Percentiles rank a stretch among this genome's conserved stretches.
These are phyloP conservation scores for Papilio elwesi DNA, from an alignment of 2,888 invertebrate genomes.

Conservation along the genomic window DNA sequence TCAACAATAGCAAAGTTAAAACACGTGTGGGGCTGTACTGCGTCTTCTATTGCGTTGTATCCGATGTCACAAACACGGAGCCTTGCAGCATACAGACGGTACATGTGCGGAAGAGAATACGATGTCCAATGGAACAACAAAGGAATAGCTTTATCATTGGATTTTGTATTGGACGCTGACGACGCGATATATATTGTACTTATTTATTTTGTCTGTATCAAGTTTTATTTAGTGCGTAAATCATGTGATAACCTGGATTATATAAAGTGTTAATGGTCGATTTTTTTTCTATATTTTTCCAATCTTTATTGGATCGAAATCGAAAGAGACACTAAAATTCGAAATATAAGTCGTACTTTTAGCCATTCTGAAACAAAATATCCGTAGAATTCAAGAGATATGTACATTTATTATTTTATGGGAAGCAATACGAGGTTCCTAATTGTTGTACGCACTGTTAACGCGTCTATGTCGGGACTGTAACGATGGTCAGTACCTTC, in stretches of 20 bases:
- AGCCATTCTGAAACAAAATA: too few relatives aligned
- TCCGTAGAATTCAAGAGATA: too few relatives aligned
- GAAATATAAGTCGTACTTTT: too few relatives aligned
- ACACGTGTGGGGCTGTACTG: constrained; percentile 9
- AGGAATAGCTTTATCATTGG: constrained; percentile 35
- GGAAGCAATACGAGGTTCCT: neutral
- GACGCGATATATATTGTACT: constrained; percentile 11
- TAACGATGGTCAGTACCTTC: constrained; percentile 10
- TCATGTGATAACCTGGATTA: too few relatives aligned
- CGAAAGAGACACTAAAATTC: too few relatives aligned
- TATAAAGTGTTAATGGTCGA: too few relatives aligned
- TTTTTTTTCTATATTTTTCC: too few relatives aligned
- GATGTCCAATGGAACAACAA: constrained; percentile 29
- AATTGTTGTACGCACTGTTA: neutral
- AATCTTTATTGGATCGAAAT: too few relatives aligned
- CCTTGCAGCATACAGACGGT: neutral
- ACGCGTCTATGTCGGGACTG: neutral
- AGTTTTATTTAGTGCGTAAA: too few relatives aligned
- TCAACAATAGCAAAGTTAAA: constrained; percentile 13
- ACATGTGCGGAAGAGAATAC: constrained; percentile 26
- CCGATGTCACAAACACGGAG: constrained; percentile 15
- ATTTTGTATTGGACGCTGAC: constrained; percentile 18
- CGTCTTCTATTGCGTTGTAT: constrained; percentile 12
- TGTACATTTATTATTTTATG: too few relatives aligned
- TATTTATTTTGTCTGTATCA: too few relatives aligned